Percentiles rank a stretch among this genome's conserved stretches.
phyloP scores from a whole-genome alignment of 2,797 vertebrate genomes.

The Moxostoma hubbsi region DNA sequence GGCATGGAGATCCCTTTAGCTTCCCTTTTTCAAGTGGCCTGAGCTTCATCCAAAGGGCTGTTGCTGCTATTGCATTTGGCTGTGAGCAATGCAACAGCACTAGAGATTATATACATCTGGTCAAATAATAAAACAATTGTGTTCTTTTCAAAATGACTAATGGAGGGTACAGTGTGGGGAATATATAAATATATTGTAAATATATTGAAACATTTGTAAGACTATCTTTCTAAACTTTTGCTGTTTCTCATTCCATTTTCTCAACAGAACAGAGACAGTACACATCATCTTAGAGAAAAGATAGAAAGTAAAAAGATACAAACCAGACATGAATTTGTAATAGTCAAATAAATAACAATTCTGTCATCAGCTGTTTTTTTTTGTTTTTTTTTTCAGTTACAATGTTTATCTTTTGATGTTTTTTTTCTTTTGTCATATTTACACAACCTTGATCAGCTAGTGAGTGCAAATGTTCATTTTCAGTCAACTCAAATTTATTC shows the following conservation, averaged over 20 bases:
- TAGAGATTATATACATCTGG: background rate
- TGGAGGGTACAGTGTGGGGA: background rate
- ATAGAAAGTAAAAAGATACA: background rate
- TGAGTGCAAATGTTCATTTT: background rate
- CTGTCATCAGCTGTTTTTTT: too few relatives aligned
- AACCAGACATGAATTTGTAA: conserved; percentile 1
- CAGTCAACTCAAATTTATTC: too few relatives aligned
- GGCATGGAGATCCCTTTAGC: conserved; percentile 10
- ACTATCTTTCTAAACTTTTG: too few relatives aligned
- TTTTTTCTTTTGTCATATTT: conserved; percentile 8
- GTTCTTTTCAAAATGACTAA: background rate
- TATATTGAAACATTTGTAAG: too few relatives aligned
- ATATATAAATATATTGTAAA: too few relatives aligned
- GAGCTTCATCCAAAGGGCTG: conserved; percentile 4
- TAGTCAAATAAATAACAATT: background rate
- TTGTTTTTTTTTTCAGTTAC: background rate
- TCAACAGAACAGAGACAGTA: too few relatives aligned
- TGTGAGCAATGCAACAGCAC: conserved; percentile 7
- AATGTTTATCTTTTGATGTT: background rate
- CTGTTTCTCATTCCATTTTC: too few relatives aligned
- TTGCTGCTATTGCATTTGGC: conserved; percentile 29
- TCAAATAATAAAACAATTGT: conserved; percentile 13
- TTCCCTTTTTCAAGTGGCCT: background rate
- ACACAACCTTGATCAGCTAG: background rate
- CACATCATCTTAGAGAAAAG: too few relatives aligned